A percentile compares a stretch with the other conserved stretches of the same genome.
These are phyloP conservation scores for Microctenopoma stevenorrisi DNA, from an alignment of 2,797 vertebrate species.

Conservation along the genomic window DNA sequence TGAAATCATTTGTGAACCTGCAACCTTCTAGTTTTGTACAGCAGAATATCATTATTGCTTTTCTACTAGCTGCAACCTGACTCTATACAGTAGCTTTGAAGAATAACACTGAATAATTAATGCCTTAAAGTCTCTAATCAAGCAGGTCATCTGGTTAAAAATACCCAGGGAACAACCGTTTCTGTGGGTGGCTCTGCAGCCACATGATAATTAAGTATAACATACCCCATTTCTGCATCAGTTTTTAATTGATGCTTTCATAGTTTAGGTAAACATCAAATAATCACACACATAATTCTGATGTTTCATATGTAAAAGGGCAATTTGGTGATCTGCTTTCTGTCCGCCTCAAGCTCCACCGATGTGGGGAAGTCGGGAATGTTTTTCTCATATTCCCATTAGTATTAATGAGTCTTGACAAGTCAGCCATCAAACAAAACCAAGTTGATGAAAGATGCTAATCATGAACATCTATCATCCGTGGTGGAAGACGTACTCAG, in stretches of 20 bases:
- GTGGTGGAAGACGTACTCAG: not conserved
- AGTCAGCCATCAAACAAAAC: slow-evolving; percentile 25
- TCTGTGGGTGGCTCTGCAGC: not conserved
- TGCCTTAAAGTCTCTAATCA: slow-evolving; percentile 7
- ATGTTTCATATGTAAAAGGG: not conserved
- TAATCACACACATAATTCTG: not conserved
- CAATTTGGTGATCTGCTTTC: not conserved
- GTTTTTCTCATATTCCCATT: slow-evolving; percentile 14
- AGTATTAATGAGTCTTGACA: slow-evolving; percentile 40
- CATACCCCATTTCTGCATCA: not conserved
- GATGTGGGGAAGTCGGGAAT: not conserved
- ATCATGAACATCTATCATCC: slow-evolving; percentile 16
- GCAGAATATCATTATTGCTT: slow-evolving; percentile 4
- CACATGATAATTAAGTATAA: not conserved
- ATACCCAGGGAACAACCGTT: slow-evolving; percentile 8
- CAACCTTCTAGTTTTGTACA: not conserved
- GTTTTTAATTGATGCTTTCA: not conserved
- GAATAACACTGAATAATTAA: slow-evolving; percentile 32
- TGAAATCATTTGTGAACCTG: not conserved
- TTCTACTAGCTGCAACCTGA: not conserved
- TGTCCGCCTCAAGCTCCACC: not conserved
- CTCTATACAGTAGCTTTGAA: not conserved
- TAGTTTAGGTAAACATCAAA: not conserved
- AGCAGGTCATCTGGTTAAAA: slow-evolving; percentile 18
- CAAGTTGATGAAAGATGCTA: slow-evolving; percentile 1